phyloP scores from a whole-genome alignment of 2,113 vertebrate species.

The Balaeniceps rex region DNA sequence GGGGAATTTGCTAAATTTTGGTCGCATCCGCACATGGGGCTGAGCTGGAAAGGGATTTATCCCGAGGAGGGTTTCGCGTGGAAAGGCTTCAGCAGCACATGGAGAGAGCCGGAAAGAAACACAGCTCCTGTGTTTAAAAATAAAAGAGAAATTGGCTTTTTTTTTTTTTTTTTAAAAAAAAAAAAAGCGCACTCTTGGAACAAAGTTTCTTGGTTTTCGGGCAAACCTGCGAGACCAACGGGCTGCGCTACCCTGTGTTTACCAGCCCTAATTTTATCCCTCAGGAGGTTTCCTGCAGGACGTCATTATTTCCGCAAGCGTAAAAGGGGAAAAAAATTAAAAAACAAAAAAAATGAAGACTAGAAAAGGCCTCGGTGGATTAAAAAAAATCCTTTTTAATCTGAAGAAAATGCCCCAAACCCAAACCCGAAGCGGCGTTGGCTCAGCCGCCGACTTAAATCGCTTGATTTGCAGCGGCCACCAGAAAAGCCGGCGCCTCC shows the following conservation, averaged over 20 bases:
- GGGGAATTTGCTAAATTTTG: neutral
- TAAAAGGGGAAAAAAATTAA: neutral
- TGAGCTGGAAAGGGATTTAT: neutral
- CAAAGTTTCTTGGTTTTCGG: neutral
- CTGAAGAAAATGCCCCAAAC: neutral
- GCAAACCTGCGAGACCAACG: neutral
- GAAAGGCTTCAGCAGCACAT: neutral
- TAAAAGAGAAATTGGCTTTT: neutral
- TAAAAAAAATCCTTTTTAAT: neutral
- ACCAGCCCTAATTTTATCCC: constrained; percentile 20
- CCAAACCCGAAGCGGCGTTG: neutral
- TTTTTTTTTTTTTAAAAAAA: no score
- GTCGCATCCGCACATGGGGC: neutral
- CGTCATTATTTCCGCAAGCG: neutral
- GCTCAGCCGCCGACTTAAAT: neutral
- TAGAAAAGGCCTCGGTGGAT: accelerated
- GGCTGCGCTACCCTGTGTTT: neutral
- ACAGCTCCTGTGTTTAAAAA: neutral
- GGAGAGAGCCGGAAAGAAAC: neutral
- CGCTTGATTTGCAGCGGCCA: neutral
- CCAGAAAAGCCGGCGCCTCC: neutral
- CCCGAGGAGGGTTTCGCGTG: neutral
- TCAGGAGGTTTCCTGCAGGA: neutral
- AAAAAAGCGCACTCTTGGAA: neutral
- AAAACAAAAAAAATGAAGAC: neutral